These are phyloP conservation scores for Nemapogon koenigi DNA, from an alignment of 2,888 invertebrate species.

Conservation along the genomic window DNA sequence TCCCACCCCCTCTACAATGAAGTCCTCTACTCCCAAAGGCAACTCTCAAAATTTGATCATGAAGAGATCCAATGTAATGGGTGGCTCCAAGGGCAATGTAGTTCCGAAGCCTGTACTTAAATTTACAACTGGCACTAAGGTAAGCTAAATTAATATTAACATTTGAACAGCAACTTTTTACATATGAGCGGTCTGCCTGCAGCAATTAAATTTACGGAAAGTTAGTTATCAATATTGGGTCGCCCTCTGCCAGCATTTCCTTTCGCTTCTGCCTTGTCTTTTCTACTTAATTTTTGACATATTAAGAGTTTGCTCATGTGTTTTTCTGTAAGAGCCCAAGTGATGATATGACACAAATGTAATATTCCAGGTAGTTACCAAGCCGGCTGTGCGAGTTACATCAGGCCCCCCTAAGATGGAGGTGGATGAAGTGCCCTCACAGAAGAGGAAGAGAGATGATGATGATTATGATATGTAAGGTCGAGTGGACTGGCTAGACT, in stretches of 20 bases:
- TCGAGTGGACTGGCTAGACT: too few species aligned
- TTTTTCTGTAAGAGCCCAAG: too few species aligned
- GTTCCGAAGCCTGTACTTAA: conserved; percentile 82
- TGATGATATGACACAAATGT: background rate
- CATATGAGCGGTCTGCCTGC: too few species aligned
- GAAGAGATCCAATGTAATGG: conserved; percentile 38
- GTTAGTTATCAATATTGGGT: too few species aligned
- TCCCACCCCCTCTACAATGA: conserved; percentile 30
- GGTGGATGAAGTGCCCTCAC: conserved; percentile 47
- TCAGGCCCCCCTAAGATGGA: conserved; percentile 63
- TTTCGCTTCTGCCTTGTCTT: too few species aligned
- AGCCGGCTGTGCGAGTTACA: conserved; percentile 51
- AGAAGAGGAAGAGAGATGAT: conserved; percentile 73
- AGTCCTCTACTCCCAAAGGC: conserved; percentile 47
- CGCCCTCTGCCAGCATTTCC: too few species aligned
- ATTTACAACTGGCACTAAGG: conserved; percentile 64
- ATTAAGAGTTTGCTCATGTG: too few species aligned
- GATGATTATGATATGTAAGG: conserved; percentile 66
- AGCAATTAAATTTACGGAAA: too few species aligned
- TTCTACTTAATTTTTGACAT: too few species aligned
- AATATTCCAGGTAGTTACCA: conserved; percentile 39
- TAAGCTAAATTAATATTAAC: conserved; percentile 21
- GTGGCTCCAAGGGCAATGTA: conserved; percentile 70
- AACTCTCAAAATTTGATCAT: conserved; percentile 51
- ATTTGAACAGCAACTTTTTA: too few species aligned